Evolutionary conservation across 1,140 invertebrate species (phyloP), one percentile per base, ranked within the genome.

Genomic region (Papilio dardanus): DNA sequence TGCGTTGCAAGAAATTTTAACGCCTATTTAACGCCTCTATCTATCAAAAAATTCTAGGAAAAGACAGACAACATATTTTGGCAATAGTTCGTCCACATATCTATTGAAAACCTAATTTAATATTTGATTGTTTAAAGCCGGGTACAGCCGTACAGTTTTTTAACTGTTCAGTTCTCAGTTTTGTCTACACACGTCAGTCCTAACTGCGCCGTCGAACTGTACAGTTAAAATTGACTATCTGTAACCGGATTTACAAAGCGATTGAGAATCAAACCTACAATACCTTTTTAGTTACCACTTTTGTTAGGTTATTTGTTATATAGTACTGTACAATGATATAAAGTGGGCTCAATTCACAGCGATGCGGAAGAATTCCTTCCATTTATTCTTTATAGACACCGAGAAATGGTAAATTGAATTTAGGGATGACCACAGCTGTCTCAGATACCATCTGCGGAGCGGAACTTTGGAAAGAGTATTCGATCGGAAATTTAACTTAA

Each of bases 401-500:
- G 66, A 68, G 66, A 37, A 68, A 68, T 40, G 66, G 66, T 37
- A 37, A 69, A 69, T 69, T 69, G 67, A 69, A 69, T 69, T 69
- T 69, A 69, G 67, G 35, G 67, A 69, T 69, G 67, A 69, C 67
- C 67, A 69, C 67, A 69, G 67, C 31, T 69, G 67, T 37, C 35
- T 21, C n/a, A 28, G 67, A 40, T 69, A 69, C 19, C 67, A 40
- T 69, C 67, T 69, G 33, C 67, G 67, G 21, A 69, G 2, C 31
- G 67, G 35, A 35, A 37, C 10, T 69, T 42, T 19, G 14, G 35
- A 67, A 67, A 66, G 62, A 30, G 66, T 19, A 24, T 69, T 69
- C 35, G n/a, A 40, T 69, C 10, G 35, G 10, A 68, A 37, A 69
- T 40, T 69, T 35, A 40, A 42, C 19, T 69, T 69, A 28, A 69